Percentiles rank a stretch among this genome's conserved stretches.
phyloP scores from a whole-genome alignment of 2,113 vertebrate genomes.

The Girardinichthys multiradiatus region DNA sequence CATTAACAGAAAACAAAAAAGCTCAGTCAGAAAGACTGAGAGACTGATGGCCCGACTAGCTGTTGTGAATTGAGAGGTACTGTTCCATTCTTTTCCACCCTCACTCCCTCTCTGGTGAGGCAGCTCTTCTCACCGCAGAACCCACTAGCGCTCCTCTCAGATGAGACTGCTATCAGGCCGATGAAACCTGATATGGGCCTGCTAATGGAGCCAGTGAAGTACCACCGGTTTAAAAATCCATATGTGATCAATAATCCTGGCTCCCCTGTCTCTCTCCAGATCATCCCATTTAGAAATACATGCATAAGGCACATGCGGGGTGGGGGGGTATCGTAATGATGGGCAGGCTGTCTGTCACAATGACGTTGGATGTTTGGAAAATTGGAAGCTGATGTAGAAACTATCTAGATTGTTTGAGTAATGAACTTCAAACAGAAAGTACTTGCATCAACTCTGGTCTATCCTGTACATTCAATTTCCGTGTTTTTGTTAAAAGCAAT shows the following conservation, averaged over 20 bases:
- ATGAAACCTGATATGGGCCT: conserved; percentile 78
- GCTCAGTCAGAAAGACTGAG: conserved; percentile 68
- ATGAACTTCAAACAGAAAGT: not conserved
- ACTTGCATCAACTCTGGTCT: not conserved
- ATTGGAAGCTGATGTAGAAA: conserved; percentile 13
- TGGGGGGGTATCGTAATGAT: conserved; percentile 46
- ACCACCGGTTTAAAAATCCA: conserved; percentile 81
- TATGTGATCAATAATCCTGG: conserved; percentile 82
- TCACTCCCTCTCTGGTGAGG: conserved; percentile 40
- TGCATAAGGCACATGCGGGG: conserved; percentile 32
- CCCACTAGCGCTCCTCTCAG: conserved; percentile 67
- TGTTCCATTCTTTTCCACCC: conserved; percentile 29
- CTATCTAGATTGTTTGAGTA: not conserved
- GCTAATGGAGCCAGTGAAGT: conserved; percentile 81
- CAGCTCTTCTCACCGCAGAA: conserved; percentile 70
- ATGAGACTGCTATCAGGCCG: conserved; percentile 78
- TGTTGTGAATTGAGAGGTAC: conserved; percentile 51
- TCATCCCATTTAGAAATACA: conserved; percentile 67
- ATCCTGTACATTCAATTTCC: not conserved
- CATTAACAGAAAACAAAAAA: conserved; percentile 84
- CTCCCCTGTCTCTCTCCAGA: conserved; percentile 68
- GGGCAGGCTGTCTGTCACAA: not conserved
- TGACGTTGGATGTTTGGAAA: not conserved
- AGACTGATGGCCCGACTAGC: conserved; percentile 61
- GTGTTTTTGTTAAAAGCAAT: conserved; percentile 46